phyloP scores from a whole-genome alignment of 2,888 invertebrate species.

The Tubulanus polymorphus region DNA sequence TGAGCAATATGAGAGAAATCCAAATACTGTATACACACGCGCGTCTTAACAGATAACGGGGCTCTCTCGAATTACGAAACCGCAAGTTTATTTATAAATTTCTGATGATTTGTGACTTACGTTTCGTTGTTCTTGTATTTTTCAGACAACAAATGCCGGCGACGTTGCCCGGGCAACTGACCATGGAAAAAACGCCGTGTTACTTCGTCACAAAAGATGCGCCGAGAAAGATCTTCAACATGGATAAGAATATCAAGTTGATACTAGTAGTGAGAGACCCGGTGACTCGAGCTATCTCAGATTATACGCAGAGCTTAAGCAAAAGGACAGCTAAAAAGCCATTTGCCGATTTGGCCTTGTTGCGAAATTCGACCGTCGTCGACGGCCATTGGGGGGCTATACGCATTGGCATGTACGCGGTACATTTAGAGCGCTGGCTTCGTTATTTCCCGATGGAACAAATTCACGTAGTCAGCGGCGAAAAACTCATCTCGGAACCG shows the following conservation, averaged over 20 bases:
- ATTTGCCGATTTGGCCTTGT: constrained; percentile 45
- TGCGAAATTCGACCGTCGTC: constrained; percentile 68
- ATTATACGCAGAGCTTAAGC: constrained; percentile 74
- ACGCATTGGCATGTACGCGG: constrained; percentile 71
- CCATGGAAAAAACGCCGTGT: constrained; percentile 90
- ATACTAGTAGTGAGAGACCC: constrained; percentile 86
- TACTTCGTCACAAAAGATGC: constrained; percentile 86
- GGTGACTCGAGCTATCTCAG: constrained; percentile 84
- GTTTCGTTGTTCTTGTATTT: too few species aligned
- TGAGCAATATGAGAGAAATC: too few species aligned
- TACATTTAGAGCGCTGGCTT: constrained; percentile 79
- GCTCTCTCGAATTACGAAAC: too few species aligned
- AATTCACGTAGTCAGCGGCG: constrained; percentile 83
- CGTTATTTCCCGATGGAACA: constrained; percentile 75
- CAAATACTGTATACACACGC: too few species aligned
- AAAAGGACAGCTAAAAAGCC: constrained; percentile 32
- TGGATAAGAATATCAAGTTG: constrained; percentile 78
- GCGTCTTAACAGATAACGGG: too few species aligned
- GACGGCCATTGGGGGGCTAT: constrained; percentile 80
- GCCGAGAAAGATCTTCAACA: constrained; percentile 73
- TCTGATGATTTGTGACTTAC: too few species aligned
- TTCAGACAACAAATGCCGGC: constrained; percentile 79
- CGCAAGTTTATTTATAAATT: too few species aligned
- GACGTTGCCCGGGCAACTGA: constrained; percentile 77
- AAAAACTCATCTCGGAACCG: constrained; percentile 78